phyloP scores from a whole-genome alignment of 2,888 invertebrate species.

The Mycalesis mineus region DNA sequence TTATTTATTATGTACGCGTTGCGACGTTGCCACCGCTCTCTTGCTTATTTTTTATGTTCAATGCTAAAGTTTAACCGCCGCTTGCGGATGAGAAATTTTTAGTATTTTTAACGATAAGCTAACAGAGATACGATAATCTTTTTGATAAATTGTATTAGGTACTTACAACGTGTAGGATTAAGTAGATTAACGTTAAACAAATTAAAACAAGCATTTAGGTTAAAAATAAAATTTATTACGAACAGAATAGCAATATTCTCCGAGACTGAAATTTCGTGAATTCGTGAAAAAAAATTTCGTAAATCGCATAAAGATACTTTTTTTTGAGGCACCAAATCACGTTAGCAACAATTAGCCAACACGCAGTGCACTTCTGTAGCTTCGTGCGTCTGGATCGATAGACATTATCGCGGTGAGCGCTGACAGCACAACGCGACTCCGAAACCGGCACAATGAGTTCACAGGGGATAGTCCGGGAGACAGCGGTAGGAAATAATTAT shows the following conservation, averaged over 20 bases:
- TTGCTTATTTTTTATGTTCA: neutral
- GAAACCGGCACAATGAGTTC: constrained; percentile 44
- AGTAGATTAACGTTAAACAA: too few species aligned
- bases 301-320: too few species aligned
- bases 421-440: constrained; percentile 19
- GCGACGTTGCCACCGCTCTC: constrained; percentile 8
- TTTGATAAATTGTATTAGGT: too few species aligned
- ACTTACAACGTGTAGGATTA: neutral
- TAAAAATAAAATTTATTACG: too few species aligned
- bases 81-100: neutral
- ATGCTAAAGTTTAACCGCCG: neutral
- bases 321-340: constrained; percentile 12
- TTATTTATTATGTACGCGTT: constrained; percentile 14
- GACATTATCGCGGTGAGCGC: constrained; percentile 25
- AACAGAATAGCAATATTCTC: too few species aligned
- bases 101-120: too few species aligned
- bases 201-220: too few species aligned
- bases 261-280: too few species aligned
- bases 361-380: constrained; percentile 26
- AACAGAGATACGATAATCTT: too few species aligned
- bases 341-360: constrained; percentile 26
- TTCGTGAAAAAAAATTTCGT: too few species aligned
- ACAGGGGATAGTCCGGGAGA: constrained; percentile 32
- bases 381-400: constrained; percentile 31
- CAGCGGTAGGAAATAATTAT: neutral